Evolutionary conservation across 1,140 invertebrate species (phyloP).

Genomic region (Calephelis virginiensis): DNA sequence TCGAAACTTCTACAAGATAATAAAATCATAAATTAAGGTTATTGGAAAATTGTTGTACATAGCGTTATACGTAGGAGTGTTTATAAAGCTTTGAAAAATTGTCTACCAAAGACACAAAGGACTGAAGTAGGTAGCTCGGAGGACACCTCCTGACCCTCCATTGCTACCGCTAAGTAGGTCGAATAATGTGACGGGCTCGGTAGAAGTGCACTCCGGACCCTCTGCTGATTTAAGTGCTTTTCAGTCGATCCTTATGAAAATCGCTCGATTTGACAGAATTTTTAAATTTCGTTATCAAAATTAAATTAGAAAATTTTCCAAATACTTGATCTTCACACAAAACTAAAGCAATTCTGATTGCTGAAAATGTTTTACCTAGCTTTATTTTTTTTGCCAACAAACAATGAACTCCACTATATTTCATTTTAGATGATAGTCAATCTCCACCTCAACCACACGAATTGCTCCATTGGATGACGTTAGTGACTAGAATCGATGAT

Average conservation of each 20-base stretch:
- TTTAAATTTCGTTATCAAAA: slow-evolving; percentile 69
- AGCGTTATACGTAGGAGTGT: slow-evolving; percentile 4
- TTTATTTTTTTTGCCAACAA: no score
- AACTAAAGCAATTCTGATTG: neutral
- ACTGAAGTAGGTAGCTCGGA: slow-evolving; percentile 52
- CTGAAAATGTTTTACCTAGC: neutral
- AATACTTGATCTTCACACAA: slow-evolving; percentile 12
- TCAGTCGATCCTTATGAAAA: slow-evolving; percentile 58
- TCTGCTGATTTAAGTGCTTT: slow-evolving; percentile 50
- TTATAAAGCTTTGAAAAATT: slow-evolving; percentile 24
- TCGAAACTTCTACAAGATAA: neutral
- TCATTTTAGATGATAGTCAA: no score
- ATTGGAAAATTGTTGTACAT: neutral
- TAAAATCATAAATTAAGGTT: neutral
- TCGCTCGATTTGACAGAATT: slow-evolving; percentile 77
- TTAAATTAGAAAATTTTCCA: slow-evolving; percentile 20
- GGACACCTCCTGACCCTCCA: slow-evolving; percentile 53
- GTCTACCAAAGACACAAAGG: slow-evolving; percentile 46
- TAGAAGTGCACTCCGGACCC: slow-evolving; percentile 54
- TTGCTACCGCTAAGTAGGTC: slow-evolving; percentile 68
- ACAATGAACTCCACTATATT: no score
- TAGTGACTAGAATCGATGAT: no score
- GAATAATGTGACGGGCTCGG: slow-evolving; percentile 69
- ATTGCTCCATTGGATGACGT: no score
- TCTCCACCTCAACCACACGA: no score